Evolutionary conservation across 2,113 vertebrate species (phyloP), one percentile per base, ranked within the genome.

Genomic region (Arizona elegans): DNA sequence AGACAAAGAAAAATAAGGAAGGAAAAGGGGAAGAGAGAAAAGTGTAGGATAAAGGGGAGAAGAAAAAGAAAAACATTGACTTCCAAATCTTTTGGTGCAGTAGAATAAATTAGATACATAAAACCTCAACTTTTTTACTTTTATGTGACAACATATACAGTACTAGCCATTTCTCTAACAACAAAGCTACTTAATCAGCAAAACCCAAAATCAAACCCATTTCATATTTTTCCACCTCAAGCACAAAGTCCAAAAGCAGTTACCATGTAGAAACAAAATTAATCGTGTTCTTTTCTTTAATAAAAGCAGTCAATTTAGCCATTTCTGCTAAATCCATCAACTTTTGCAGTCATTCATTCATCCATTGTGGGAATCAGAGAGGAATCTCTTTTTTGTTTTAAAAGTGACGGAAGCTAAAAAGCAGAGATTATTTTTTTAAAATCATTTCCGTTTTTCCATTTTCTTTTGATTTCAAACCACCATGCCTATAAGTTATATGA

Each of bases 381-480:
- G 95, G 90, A 91, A 91, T 93, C 58, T 94, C 96, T 96, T 93
- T 88, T 70, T 65, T 38, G 56, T 70, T 89, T 55, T 7, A 33
- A 95, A 96, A 93, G 94, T 1, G 1, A 94, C 56, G 93, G 93
- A 94, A 97, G 96, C 94, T 91, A 93, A 96, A 43, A 95, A 96
- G 94, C 90, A 88, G 92, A 96, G 95, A 96, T 96, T 96, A 96
- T 98, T 97, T 95, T 97, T 56, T 19, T 24, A 10, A 26, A 65
- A 81, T 95, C 97, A 96, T 23, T 47, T 94, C 53, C 53, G 96
- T 95, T 98, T 96, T 96, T 96, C 96, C 94, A 56, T 93, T 96
- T 97, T 96, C 97, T 97, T 96, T 54, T 0, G 93, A 96, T 97
- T 97, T 96, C 89, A 94, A 47, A 95, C 50, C 97, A 90, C 93